phyloP scores from a whole-genome alignment of 2,113 vertebrate species.

The Apaloderma vittatum region DNA sequence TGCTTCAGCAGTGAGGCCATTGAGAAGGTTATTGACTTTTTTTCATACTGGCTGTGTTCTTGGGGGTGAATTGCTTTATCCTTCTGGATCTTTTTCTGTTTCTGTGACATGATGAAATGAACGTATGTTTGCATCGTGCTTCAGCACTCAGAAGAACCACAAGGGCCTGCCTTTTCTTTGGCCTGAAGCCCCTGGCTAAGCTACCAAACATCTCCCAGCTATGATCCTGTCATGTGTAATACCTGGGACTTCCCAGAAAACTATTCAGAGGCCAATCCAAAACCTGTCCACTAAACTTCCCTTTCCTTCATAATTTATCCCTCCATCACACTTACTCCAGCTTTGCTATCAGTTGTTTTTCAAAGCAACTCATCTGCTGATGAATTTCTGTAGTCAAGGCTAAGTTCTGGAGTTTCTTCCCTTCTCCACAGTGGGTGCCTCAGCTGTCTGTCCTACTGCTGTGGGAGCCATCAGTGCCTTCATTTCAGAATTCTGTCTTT shows the following conservation, averaged over 20 bases:
- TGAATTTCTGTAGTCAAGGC: neutral
- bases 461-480: neutral
- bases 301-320: neutral
- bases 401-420: neutral
- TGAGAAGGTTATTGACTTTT: neutral
- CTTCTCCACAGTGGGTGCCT: neutral
- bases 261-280: neutral
- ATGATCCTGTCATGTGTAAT: neutral
- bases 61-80: neutral
- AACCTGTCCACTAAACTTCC: neutral
- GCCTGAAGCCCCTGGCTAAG: neutral
- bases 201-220: neutral
- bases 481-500: rapidly evolving
- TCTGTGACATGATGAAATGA: neutral
- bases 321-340: neutral
- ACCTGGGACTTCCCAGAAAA: neutral
- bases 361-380: neutral
- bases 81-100: neutral
- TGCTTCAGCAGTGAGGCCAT: neutral
- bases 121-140: neutral
- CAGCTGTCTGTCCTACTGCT: neutral
- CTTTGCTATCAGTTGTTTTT: neutral
- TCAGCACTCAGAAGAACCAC: neutral
- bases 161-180: neutral
- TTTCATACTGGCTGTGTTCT: neutral